These are phyloP conservation scores for Ips typographus DNA, from an alignment of 1,140 invertebrate genomes.

Conservation along the genomic window DNA sequence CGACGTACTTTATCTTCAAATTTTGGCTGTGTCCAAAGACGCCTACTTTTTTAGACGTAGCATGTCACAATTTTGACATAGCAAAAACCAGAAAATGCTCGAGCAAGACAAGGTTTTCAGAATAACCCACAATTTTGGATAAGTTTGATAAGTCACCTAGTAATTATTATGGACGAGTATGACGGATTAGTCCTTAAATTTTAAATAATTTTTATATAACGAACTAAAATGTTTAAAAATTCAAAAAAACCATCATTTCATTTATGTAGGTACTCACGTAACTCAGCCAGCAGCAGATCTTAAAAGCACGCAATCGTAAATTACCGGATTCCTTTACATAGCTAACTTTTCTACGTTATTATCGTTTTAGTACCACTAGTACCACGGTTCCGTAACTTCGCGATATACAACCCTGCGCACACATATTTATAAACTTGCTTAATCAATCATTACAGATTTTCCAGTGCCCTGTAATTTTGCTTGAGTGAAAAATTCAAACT, in stretches of 20 bases:
- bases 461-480: neutral
- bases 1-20: too few species aligned
- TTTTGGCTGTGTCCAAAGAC: too few species aligned
- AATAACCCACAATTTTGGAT: too few species aligned
- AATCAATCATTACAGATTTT: neutral
- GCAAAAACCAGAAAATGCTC: too few species aligned
- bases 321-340: neutral
- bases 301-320: neutral
- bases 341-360: slow-evolving; percentile 11
- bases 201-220: neutral
- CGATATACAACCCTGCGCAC: slow-evolving; percentile 3
- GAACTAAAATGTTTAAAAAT: neutral
- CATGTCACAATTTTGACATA: too few species aligned
- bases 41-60: too few species aligned
- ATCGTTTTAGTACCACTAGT: slow-evolving; percentile 19
- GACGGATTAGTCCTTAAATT: neutral
- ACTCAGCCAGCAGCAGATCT: neutral
- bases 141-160: too few species aligned
- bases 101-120: too few species aligned
- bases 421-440: neutral
- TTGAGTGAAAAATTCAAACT: neutral
- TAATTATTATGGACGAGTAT: neutral
- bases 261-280: neutral
- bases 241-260: neutral
- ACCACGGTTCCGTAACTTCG: slow-evolving; percentile 20